Evolutionary conservation across 1,140 invertebrate genomes (phyloP).

Genomic region (Papilio polytes): DNA sequence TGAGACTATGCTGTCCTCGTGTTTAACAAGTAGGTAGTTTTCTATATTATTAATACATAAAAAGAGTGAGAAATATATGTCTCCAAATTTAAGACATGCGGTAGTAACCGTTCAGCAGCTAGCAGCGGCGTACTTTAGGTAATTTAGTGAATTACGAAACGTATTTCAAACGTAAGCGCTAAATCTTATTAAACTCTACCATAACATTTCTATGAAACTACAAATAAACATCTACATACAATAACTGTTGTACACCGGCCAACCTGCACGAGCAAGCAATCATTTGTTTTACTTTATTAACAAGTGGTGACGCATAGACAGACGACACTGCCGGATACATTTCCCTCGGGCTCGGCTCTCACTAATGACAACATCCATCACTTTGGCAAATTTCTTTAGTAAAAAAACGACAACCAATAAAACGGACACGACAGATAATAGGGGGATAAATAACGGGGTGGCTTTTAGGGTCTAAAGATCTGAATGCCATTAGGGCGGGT

Average conservation of each 20-base stretch:
- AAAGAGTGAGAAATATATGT: too few species aligned
- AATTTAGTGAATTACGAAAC: too few species aligned
- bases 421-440: slow-evolving; percentile 25
- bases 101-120: too few species aligned
- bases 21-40: too few species aligned
- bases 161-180: not conserved
- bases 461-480: slow-evolving; percentile 24
- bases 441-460: slow-evolving; percentile 27
- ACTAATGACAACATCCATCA: slow-evolving; percentile 33
- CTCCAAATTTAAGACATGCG: too few species aligned
- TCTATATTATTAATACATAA: too few species aligned
- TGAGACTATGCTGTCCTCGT: not conserved
- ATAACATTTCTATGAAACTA: not conserved
- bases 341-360: not conserved
- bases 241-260: too few species aligned
- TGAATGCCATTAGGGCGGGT: slow-evolving; percentile 1
- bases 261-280: not conserved
- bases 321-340: not conserved
- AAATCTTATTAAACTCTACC: not conserved
- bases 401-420: slow-evolving; percentile 22
- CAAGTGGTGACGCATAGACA: not conserved
- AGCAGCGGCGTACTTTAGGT: too few species aligned
- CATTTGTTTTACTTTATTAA: not conserved
- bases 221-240: too few species aligned
- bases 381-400: slow-evolving; percentile 30